phyloP scores from a whole-genome alignment of 2,797 vertebrate genomes.

The Cirrhinus mrigala region DNA sequence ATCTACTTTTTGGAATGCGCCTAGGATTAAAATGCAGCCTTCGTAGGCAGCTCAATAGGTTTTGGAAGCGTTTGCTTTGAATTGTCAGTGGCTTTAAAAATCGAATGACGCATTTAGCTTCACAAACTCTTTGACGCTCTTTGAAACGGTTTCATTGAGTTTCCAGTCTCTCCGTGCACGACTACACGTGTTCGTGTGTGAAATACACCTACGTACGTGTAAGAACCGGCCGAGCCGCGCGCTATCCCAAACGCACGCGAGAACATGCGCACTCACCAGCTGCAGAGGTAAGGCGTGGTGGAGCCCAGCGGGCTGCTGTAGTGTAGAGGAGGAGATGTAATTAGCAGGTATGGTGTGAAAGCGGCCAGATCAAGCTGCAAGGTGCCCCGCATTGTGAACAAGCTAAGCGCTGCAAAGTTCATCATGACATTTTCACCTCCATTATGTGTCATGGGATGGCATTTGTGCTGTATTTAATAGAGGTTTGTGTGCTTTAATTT shows the following conservation, averaged over 20 bases:
- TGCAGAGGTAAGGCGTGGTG: conserved; percentile 54
- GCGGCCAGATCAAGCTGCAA: conserved; percentile 53
- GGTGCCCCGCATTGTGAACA: conserved; percentile 56
- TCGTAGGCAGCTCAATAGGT: neutral
- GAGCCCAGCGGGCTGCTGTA: conserved; percentile 52
- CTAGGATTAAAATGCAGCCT: conserved; percentile 21
- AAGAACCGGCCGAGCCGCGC: neutral
- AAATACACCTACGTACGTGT: conserved; percentile 10
- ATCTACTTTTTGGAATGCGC: neutral
- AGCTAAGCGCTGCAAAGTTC: conserved; percentile 44
- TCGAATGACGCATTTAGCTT: neutral
- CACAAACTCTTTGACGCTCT: neutral
- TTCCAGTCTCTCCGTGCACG: conserved; percentile 1
- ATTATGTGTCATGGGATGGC: conserved; percentile 38
- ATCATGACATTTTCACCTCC: conserved; percentile 56
- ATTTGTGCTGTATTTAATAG: conserved; percentile 39
- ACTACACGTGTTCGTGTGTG: neutral
- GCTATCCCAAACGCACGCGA: neutral
- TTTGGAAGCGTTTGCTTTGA: neutral
- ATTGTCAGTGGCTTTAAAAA: neutral
- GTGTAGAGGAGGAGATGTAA: conserved; percentile 60
- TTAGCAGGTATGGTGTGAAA: conserved; percentile 64
- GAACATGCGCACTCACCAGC: conserved; percentile 26
- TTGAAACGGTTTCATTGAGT: neutral
- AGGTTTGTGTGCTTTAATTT: conserved; percentile 11